Conservation (phyloP, 2,888 invertebrate species). For the Craniophora ligustri region DNA sequence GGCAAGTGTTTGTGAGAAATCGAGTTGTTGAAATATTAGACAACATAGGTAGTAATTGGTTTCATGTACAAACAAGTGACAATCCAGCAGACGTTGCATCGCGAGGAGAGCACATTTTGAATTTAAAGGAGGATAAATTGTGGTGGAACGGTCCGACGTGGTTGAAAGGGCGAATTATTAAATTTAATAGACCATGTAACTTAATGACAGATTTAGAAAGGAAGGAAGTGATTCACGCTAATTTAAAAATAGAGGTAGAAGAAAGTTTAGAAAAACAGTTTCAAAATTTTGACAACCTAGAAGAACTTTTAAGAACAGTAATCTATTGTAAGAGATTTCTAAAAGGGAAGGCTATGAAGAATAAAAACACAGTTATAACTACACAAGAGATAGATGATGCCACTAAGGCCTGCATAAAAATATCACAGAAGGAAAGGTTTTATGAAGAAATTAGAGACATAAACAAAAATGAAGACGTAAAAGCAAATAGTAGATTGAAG, state of each 20-base stretch:
- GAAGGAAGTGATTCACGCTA: not conserved
- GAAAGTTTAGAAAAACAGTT: not conserved
- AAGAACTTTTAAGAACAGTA: slow-evolving; percentile 9
- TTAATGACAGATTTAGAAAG: slow-evolving; percentile 9
- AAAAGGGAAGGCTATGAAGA: not conserved
- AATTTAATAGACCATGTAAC: slow-evolving; percentile 1
- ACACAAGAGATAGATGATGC: not conserved
- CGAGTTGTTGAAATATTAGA: slow-evolving; percentile 17
- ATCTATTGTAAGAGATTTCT: slow-evolving; percentile 10
- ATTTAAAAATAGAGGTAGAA: slow-evolving; percentile 1
- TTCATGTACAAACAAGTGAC: slow-evolving; percentile 12
- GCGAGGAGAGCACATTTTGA: not conserved
- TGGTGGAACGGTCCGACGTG: slow-evolving; percentile 16
- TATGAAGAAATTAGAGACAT: not conserved
- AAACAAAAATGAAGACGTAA: not conserved
- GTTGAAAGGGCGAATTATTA: slow-evolving; percentile 4
- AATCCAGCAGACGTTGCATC: slow-evolving; percentile 16
- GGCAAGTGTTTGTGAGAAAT: slow-evolving; percentile 13
- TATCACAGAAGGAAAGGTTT: not conserved
- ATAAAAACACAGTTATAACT: not conserved
- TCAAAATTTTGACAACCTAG: slow-evolving; percentile 8
- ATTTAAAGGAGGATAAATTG: slow-evolving; percentile 6
- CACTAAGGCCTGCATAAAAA: not conserved
- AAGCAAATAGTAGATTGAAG: too few relatives aligned
- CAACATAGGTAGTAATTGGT: slow-evolving; percentile 12